These are phyloP conservation scores for Coracopsis vasa DNA, from an alignment of 2,113 vertebrate species.

Conservation along the genomic window DNA sequence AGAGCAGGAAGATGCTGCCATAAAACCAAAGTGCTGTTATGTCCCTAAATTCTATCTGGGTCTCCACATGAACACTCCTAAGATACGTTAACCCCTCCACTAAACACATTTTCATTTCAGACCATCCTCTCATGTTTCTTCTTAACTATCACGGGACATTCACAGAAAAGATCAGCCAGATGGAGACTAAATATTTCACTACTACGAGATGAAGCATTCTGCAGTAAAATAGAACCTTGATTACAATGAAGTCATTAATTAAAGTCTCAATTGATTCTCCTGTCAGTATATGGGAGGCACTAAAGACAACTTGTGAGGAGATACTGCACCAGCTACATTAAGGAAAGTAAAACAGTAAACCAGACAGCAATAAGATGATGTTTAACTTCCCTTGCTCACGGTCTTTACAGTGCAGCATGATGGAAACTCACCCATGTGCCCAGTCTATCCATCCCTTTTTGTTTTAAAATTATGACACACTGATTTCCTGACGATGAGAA, in stretches of 20 bases:
- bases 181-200: conserved; percentile 72
- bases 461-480: not conserved
- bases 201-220: conserved; percentile 53
- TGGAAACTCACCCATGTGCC: not conserved
- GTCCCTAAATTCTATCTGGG: not conserved
- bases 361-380: not conserved
- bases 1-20: not conserved
- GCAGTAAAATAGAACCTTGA: conserved; percentile 61
- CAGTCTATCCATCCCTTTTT: not conserved
- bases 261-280: conserved; percentile 47
- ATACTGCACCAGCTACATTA: not conserved
- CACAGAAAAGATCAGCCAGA: conserved; percentile 61
- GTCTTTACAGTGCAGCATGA: not conserved
- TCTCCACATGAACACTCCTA: not conserved
- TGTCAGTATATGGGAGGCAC: not conserved
- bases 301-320: conserved; percentile 29
- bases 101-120: conserved; percentile 6
- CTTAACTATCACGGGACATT: conserved; percentile 57
- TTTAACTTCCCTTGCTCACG: not conserved
- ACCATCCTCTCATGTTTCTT: conserved; percentile 42
- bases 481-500: not conserved
- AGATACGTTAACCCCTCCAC: not conserved
- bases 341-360: not conserved
- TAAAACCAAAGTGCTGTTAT: conserved; percentile 2
- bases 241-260: conserved; percentile 68